Evolutionary conservation across 2,888 invertebrate species (phyloP).

Genomic region (Ptilodon capucinus): DNA sequence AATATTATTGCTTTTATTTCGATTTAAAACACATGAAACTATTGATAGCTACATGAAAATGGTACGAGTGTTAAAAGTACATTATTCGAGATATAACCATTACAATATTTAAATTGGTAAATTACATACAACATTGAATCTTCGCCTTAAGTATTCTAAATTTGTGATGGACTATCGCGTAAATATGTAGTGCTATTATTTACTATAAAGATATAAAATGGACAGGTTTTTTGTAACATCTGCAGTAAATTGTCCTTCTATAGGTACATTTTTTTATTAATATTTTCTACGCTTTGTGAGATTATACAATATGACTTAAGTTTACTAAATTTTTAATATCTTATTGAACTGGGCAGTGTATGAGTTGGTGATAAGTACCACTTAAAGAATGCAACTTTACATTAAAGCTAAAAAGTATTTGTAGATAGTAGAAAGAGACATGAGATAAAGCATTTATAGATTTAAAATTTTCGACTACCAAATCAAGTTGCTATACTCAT

Average conservation of each 20-base stretch:
- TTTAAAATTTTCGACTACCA: conserved; percentile 17
- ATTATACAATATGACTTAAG: conserved; percentile 35
- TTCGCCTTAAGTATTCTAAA: conserved; percentile 29
- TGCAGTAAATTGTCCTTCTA: conserved; percentile 33
- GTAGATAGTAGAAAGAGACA: conserved; percentile 15
- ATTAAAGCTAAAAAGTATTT: not conserved
- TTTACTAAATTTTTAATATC: conserved; percentile 24
- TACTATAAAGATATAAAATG: conserved; percentile 55
- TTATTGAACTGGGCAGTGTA: conserved; percentile 44
- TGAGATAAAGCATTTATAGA: conserved; percentile 17
- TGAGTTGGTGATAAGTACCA: conserved; percentile 18
- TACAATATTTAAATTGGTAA: conserved; percentile 24
- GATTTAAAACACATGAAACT: conserved; percentile 29
- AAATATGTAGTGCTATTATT: conserved; percentile 26
- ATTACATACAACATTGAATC: conserved; percentile 34
- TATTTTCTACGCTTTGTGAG: conserved; percentile 34
- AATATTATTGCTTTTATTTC: conserved; percentile 54
- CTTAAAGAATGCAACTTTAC: not conserved
- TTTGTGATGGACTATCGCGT: conserved; percentile 45
- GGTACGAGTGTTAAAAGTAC: conserved; percentile 18
- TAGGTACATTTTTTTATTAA: conserved; percentile 32
- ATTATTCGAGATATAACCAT: conserved; percentile 28
- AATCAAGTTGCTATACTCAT: conserved; percentile 31
- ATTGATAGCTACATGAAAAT: conserved; percentile 25
- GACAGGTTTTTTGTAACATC: conserved; percentile 44